phyloP scores from a whole-genome alignment of 2,797 vertebrate species.

The Clarias fuscus region DNA sequence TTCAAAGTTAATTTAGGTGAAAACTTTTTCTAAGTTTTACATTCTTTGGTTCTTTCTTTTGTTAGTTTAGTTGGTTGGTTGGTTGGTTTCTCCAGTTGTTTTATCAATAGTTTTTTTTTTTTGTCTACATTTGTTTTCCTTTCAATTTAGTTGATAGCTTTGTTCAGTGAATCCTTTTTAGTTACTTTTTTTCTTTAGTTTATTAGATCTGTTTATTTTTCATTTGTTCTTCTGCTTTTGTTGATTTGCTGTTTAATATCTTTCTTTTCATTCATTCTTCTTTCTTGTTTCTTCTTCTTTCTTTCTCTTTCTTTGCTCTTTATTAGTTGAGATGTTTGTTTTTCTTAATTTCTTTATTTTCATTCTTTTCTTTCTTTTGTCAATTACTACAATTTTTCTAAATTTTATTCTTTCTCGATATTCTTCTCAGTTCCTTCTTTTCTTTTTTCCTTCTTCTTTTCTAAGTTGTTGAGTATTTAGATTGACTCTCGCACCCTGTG shows the following conservation, averaged over 20 bases:
- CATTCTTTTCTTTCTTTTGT: background rate
- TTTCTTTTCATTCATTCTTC: background rate
- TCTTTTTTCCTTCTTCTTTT: background rate
- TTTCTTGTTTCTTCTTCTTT: background rate
- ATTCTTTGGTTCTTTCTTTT: background rate
- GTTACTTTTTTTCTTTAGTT: background rate
- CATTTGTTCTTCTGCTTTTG: too few relatives aligned
- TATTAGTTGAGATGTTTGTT: conserved; percentile 32
- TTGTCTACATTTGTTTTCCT: too few relatives aligned
- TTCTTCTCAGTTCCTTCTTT: conserved; percentile 8
- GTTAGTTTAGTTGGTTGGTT: background rate
- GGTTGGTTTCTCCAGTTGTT: background rate
- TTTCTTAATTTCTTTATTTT: background rate
- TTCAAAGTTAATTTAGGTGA: too few relatives aligned
- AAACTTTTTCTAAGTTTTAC: too few relatives aligned
- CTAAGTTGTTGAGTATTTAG: background rate
- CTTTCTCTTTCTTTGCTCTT: background rate
- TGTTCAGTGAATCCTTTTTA: too few relatives aligned
- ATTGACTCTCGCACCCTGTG: background rate
- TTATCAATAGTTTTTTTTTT: background rate
- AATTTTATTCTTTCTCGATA: conserved; percentile 46
- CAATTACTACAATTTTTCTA: conserved; percentile 40
- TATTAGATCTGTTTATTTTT: background rate
- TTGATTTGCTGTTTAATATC: background rate
- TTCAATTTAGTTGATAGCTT: background rate